These are phyloP conservation scores for Hyles lineata DNA, from an alignment of 2,888 invertebrate genomes.

Conservation along the genomic window DNA sequence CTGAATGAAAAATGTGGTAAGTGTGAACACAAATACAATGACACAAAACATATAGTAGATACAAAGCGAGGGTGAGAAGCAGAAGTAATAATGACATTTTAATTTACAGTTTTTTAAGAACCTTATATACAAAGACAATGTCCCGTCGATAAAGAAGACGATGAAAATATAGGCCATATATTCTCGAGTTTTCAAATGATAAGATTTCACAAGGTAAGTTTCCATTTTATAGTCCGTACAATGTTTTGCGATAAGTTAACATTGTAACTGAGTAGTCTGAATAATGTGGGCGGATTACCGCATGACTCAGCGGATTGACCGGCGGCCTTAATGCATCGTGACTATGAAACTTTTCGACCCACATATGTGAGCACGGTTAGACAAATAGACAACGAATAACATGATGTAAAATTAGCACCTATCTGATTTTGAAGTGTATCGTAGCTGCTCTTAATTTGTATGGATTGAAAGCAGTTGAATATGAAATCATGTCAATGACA, in stretches of 20 bases:
- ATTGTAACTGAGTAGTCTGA: background rate
- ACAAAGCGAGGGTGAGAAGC: background rate
- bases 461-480: background rate
- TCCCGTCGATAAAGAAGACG: background rate
- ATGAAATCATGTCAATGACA: background rate
- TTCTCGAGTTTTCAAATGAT: background rate
- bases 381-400: background rate
- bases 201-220: conserved; percentile 25
- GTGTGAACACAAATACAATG: background rate
- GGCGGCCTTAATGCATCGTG: conserved; percentile 56
- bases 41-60: background rate
- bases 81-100: too few relatives aligned
- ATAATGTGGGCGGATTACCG: conserved; percentile 26
- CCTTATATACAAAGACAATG: too few relatives aligned
- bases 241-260: conserved; percentile 21
- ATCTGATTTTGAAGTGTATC: background rate
- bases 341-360: conserved; percentile 48
- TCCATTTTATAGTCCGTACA: conserved; percentile 30
- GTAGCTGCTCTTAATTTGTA: background rate
- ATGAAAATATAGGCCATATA: background rate
- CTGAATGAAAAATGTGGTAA: background rate
- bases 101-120: too few relatives aligned
- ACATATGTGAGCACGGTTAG: conserved; percentile 44
- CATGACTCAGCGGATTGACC: conserved; percentile 47
- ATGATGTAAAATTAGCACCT: background rate